Base-by-base conservation (phyloP, 1,140 invertebrate genomes). In the Leptinotarsa lineolata region DNA sequence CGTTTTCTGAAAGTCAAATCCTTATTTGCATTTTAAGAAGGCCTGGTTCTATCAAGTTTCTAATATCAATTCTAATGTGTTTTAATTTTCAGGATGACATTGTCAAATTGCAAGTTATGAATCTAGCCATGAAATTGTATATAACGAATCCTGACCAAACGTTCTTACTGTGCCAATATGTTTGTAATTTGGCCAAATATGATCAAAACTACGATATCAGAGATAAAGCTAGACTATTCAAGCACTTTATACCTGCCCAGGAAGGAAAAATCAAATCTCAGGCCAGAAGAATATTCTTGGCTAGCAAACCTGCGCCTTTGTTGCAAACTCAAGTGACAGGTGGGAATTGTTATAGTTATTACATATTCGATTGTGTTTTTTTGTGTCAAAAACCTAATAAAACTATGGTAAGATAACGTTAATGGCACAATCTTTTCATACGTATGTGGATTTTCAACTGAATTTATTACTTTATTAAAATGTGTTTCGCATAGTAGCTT, bases 201-300 rank as follows among this genome's bases (percentile, higher is more conserved):
- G 98, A 99, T 87, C 91, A 93, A 68, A 98, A 97, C 85, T 99
- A 99, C 83, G 98, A 99, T 86, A 97, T 99, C 58, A 87, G 98
- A 54, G 98, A 99, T 86, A 88, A 97, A 2, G 94, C 95, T 3
- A 86, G 97, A 21, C 93, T 98, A 80, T 86, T 99, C 18, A 89
- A 91, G 22, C 91, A 92, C 44, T 93, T 98, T 77, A 90, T 97
- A 91, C 94, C 80, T 89, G 91, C 13, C 83, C 87, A 66, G 87
- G 87, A 73, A 83, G 84, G 71, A 81, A 76, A 82, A 87, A 79
- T 98, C 4, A 83, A 89, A 0, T 87, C 91, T 72, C 89, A 93
- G 84, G 93, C 94, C 0, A 91, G 92, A 76, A 90, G 91, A 77
- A 94, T 99, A 77, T 97, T 99, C 80, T 86, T 99, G 18, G 91